Percentiles rank a stretch among this genome's conserved stretches.
Evolutionary conservation across 2,797 vertebrate genomes (phyloP).

Genomic region (Propithecus perrieri): DNA sequence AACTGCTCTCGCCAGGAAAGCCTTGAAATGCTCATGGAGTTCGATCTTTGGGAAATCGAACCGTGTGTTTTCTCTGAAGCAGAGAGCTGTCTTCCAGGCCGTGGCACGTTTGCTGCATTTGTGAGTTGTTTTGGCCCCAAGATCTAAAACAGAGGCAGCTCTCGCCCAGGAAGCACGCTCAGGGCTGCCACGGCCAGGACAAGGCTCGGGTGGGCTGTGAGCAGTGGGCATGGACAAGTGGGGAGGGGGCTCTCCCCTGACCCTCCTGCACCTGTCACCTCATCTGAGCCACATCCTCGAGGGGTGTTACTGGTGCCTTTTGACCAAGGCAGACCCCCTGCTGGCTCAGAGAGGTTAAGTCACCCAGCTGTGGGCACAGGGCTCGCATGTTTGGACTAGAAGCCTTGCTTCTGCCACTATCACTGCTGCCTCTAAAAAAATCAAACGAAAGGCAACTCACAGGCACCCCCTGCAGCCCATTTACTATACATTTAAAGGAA

Average conservation of each 20-base stretch:
- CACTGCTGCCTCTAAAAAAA: not conserved
- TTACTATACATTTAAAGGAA: not conserved
- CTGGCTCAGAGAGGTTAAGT: not conserved
- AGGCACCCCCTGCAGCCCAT: not conserved
- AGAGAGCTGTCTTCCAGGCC: not conserved
- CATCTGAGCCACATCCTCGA: not conserved
- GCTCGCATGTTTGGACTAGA: not conserved
- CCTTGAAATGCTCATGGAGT: not conserved
- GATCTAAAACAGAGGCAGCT: not conserved
- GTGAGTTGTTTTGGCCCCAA: not conserved
- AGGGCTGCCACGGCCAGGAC: not conserved
- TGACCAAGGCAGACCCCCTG: not conserved
- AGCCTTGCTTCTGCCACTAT: not conserved
- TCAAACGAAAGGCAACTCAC: not conserved
- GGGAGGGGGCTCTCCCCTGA: not conserved
- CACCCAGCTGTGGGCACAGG: not conserved
- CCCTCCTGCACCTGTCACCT: not conserved
- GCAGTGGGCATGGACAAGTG: accelerated
- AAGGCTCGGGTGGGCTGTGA: not conserved
- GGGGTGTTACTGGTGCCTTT: not conserved
- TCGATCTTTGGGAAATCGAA: conserved; percentile 13
- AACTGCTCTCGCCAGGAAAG: not conserved
- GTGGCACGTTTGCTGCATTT: not conserved
- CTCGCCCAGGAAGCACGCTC: not conserved
- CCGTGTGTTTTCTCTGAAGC: conserved; percentile 51